Evolutionary conservation across 2,113 vertebrate species (phyloP).

Genomic region (Osmerus mordax): DNA sequence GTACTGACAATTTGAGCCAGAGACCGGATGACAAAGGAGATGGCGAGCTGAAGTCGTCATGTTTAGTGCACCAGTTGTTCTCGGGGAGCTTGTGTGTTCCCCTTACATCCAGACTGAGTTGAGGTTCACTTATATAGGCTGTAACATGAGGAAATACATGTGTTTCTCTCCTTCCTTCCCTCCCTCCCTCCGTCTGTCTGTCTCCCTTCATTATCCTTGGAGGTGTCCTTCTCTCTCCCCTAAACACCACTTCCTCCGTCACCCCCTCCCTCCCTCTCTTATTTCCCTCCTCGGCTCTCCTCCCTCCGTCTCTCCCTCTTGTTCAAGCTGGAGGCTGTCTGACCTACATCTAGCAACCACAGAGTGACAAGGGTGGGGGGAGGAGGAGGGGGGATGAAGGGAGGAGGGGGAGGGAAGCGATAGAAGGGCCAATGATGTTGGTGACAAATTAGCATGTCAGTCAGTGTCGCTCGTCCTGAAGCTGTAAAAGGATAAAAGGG

Average conservation of each 20-base stretch:
- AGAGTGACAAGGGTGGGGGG: slow-evolving; percentile 17
- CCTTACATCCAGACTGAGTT: no score
- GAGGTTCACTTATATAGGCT: no score
- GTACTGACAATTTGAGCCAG: no score
- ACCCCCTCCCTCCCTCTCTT: not conserved
- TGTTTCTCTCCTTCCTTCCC: not conserved
- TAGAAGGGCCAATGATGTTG: slow-evolving; percentile 11
- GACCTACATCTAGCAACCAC: slow-evolving; percentile 33
- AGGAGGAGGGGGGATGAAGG: slow-evolving; percentile 1
- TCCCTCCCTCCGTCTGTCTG: slow-evolving; percentile 2
- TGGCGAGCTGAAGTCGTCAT: no score
- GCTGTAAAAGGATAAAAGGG: not conserved
- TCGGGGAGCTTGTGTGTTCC: no score
- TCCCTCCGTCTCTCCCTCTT: not conserved
- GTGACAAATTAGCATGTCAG: slow-evolving; percentile 24
- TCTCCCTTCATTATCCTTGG: slow-evolving; percentile 21
- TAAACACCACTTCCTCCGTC: not conserved
- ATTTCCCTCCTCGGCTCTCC: not conserved
- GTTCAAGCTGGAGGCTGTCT: slow-evolving; percentile 40
- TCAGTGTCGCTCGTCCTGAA: slow-evolving; percentile 9
- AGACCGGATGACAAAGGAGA: no score
- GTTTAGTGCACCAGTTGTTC: no score
- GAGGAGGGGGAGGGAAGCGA: not conserved
- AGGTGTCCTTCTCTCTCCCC: slow-evolving; percentile 21
- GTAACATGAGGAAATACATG: no score